Conservation (phyloP, 2,113 vertebrate genomes). For the Pelobates fuscus region DNA sequence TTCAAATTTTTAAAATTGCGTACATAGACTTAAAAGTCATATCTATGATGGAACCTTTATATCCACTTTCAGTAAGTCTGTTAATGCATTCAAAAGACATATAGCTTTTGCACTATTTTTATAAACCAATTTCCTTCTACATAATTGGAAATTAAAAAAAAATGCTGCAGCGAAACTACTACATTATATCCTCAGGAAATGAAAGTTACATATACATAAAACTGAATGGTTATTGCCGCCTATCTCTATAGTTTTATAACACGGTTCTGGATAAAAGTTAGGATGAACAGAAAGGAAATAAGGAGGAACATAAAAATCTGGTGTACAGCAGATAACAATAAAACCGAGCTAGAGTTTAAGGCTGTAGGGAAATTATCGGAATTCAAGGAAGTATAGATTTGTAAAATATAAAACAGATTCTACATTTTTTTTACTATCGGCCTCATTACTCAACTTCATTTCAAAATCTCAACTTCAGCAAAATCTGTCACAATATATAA, state of each 20-base stretch:
- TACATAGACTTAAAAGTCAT: too few relatives aligned
- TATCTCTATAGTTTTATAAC: neutral
- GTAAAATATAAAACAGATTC: too few relatives aligned
- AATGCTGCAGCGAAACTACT: slow-evolving; percentile 10
- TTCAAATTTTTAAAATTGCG: too few relatives aligned
- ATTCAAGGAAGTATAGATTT: too few relatives aligned
- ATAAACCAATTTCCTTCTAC: slow-evolving; percentile 36
- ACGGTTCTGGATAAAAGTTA: neutral
- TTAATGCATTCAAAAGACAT: slow-evolving; percentile 14
- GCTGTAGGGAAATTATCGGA: too few relatives aligned
- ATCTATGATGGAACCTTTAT: too few relatives aligned
- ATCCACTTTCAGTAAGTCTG: neutral
- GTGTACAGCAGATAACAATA: neutral
- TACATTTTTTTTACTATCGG: too few relatives aligned
- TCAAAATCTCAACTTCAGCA: too few relatives aligned
- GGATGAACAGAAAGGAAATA: neutral
- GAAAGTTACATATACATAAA: slow-evolving; percentile 33
- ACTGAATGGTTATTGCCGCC: neutral
- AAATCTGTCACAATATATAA: too few relatives aligned
- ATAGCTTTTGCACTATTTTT: slow-evolving; percentile 22
- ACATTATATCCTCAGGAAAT: slow-evolving; percentile 23
- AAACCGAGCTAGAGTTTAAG: neutral
- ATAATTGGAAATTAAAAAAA: slow-evolving; percentile 39
- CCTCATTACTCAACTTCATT: too few relatives aligned
- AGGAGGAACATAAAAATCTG: neutral